Conservation (phyloP, 2,113 vertebrate species). For the Cynocephalus volans region DNA sequence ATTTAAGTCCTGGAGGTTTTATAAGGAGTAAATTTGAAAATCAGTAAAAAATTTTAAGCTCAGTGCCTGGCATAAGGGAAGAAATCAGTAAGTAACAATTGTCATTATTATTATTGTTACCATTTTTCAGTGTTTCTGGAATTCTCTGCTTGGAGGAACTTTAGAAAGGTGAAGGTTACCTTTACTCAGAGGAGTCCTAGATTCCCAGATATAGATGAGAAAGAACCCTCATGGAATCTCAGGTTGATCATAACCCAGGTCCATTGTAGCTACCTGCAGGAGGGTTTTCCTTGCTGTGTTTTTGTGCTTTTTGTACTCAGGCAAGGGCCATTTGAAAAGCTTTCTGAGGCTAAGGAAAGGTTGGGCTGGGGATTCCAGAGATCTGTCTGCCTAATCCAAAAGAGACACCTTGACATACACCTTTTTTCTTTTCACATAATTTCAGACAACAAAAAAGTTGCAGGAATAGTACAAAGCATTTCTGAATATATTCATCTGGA, state of each 20-base stretch:
- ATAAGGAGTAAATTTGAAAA: neutral
- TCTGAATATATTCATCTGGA: neutral
- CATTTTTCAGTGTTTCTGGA: neutral
- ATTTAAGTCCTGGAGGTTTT: neutral
- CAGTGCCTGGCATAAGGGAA: neutral
- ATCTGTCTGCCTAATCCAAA: neutral
- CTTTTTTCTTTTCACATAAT: slow-evolving; percentile 8
- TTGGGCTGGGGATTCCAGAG: neutral
- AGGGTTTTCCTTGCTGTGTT: slow-evolving; percentile 4
- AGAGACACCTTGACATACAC: rapidly evolving
- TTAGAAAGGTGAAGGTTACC: neutral
- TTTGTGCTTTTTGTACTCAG: neutral
- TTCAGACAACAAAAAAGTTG: slow-evolving; percentile 13
- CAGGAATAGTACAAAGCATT: slow-evolving; percentile 45
- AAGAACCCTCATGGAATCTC: neutral
- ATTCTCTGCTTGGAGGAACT: neutral
- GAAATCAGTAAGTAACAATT: neutral
- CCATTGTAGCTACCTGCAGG: neutral
- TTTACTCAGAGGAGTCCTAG: neutral
- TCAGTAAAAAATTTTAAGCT: neutral
- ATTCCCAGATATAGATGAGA: neutral
- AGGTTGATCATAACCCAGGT: neutral
- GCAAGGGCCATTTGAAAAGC: neutral
- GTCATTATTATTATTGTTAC: neutral
- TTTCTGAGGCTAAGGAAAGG: neutral